Base-by-base conservation (phyloP, 2,113 vertebrate genomes). In the Hyperoodon ampullatus region DNA sequence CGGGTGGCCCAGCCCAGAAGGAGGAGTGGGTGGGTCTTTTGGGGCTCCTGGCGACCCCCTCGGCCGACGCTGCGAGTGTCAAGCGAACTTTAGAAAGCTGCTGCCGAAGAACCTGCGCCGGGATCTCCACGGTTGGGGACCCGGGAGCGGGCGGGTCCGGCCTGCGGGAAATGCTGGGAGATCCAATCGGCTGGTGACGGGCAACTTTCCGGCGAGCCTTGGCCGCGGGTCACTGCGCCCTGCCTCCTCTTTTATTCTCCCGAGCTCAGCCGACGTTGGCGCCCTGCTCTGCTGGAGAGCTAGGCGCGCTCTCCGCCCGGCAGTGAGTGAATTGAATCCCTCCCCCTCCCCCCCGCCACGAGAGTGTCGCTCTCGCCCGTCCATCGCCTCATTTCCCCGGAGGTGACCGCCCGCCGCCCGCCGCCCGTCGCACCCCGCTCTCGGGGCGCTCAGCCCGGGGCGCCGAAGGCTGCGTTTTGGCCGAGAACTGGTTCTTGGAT, bases 51-150 rank as follows among this genome's bases (percentile, higher is more conserved):
- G 53, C 39, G 53, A 87, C 70, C 92, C 60, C 13, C 26, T 55
- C 58, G 26, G 75, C 65, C 9, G 28, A 81, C 74, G 58, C 87
- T 13, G 50, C 63, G 63, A 30, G 55, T 83, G 92, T 30, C 94
- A 33, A 92, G 81, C 42, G 70, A 98, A 98, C 94, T 98, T 98
- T 96, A 28, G 66, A 89, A 90, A 97, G 97, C 96, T 18, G 86
- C 75, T 15, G 12, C 28, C 9, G 71, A 47, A 44, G 5, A 55
- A 66, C 77, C 85, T 26, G 87, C 61, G 15, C 55, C 9, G 55
- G 71, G 30, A 35, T 58, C 75, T 78, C 26, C 53, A 1, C 70
- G 0, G 87, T 2, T 18, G 19, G 92, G 18, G 71, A 80, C 13
- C 70, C 30, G 1, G 14, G 61, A 35, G 60, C 66, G 13, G 71